Evolutionary conservation across 2,888 invertebrate species (phyloP).

Genomic region (Macrophya annulata): DNA sequence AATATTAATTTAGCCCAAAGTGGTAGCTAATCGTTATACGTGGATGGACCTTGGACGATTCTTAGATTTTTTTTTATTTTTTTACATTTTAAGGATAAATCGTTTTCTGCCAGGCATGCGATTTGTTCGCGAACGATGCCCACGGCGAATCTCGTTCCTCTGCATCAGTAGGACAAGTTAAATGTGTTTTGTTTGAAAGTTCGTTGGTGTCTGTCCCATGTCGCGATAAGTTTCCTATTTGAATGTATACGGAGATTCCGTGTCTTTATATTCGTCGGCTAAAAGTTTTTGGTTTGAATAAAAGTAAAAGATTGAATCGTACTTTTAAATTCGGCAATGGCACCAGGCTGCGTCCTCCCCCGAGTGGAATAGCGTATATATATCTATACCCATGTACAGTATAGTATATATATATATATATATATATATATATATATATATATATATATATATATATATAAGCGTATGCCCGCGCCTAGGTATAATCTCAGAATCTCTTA

Average conservation of each 20-base stretch:
- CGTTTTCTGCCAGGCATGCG: not conserved
- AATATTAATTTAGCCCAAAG: slow-evolving; percentile 11
- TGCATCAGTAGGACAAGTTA: slow-evolving; percentile 39
- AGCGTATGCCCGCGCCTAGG: slow-evolving; percentile 6
- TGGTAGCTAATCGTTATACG: not conserved
- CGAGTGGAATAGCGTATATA: not conserved
- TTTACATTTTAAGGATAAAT: not conserved
- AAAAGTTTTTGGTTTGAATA: slow-evolving; percentile 52
- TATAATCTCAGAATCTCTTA: slow-evolving; percentile 48
- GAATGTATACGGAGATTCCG: slow-evolving; percentile 12
- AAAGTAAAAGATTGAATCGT: slow-evolving; percentile 49
- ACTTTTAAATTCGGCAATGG: slow-evolving; percentile 27
- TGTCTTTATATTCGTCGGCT: slow-evolving; percentile 19
- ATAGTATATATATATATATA: not conserved
- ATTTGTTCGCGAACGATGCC: not conserved
- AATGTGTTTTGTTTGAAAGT: slow-evolving; percentile 53
- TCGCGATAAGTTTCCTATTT: slow-evolving; percentile 48
- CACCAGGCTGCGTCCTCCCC: not conserved
- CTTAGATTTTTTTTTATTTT: not conserved
- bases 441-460: not conserved
- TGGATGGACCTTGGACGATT: not conserved
- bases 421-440: too few species aligned
- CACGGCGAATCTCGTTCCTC: not conserved
- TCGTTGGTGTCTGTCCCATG: slow-evolving; percentile 18
- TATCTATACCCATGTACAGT: too few species aligned